Conservation (phyloP, 1,140 invertebrate genomes). For the Bicyclus anynana region DNA sequence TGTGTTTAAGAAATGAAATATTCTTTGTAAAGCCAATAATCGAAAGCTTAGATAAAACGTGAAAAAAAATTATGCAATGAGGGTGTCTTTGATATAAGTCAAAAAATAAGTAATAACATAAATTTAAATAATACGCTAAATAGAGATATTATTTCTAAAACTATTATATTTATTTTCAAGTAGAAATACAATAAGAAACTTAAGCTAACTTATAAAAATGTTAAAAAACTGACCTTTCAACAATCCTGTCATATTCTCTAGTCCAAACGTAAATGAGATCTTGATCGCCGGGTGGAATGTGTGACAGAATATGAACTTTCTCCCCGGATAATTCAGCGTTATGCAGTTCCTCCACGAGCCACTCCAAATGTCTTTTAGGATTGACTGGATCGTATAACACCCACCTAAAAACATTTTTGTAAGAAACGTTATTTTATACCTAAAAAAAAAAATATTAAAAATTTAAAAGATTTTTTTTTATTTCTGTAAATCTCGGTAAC, state of each 20-base stretch:
- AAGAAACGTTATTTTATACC: slow-evolving; percentile 70
- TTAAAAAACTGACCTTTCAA: slow-evolving; percentile 50
- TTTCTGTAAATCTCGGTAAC: too few relatives aligned
- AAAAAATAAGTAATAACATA: too few relatives aligned
- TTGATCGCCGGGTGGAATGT: slow-evolving; percentile 85
- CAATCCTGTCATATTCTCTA: slow-evolving; percentile 80
- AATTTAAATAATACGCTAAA: too few relatives aligned
- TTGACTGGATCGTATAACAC: slow-evolving; percentile 79
- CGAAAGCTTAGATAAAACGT: too few relatives aligned
- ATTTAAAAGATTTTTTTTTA: too few relatives aligned
- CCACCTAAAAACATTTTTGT: slow-evolving; percentile 72
- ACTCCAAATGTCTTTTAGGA: slow-evolving; percentile 83
- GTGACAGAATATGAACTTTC: slow-evolving; percentile 89
- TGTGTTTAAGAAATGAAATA: too few relatives aligned
- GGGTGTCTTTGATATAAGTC: too few relatives aligned
- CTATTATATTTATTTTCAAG: neutral
- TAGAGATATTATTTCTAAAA: too few relatives aligned
- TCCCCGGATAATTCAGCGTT: slow-evolving; percentile 84
- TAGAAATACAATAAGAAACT: too few relatives aligned
- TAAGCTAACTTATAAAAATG: neutral
- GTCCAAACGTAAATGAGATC: slow-evolving; percentile 84
- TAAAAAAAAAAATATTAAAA: slow-evolving; percentile 15
- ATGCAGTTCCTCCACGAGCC: slow-evolving; percentile 84
- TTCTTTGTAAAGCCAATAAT: too few relatives aligned
- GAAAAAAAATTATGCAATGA: too few relatives aligned